Evolutionary conservation across 1,140 invertebrate genomes (phyloP).

Genomic region (Sarcophaga bullata): DNA sequence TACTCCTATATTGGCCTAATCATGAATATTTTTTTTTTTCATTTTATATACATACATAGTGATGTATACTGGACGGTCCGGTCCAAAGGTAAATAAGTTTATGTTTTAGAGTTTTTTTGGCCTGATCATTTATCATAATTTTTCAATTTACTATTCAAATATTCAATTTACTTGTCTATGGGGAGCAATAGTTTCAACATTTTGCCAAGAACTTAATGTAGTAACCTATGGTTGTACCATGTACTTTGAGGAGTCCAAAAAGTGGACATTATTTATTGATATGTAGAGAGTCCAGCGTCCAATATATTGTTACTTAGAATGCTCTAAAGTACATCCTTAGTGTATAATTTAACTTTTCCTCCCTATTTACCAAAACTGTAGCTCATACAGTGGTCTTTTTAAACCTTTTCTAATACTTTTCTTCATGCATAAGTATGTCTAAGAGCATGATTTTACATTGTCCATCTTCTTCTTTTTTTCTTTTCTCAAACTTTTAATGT

Average conservation of each 20-base stretch:
- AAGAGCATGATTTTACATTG: constrained; percentile 44
- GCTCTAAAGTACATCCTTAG: no score
- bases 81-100: constrained; percentile 29
- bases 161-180: background rate
- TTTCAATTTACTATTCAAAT: constrained; percentile 62
- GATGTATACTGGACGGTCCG: background rate
- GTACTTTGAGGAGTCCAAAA: no score
- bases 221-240: no score
- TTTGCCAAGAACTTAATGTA: no score
- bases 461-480: constrained; percentile 49
- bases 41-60: background rate
- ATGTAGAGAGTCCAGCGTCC: no score
- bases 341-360: no score
- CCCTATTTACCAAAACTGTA: no score
- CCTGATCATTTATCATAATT: constrained; percentile 65
- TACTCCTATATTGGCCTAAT: background rate
- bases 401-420: background rate
- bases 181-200: background rate
- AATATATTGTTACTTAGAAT: no score
- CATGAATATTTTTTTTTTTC: background rate
- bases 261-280: no score
- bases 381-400: constrained; percentile 40
- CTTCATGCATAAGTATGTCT: background rate
- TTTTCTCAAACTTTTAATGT: constrained; percentile 3
- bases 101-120: background rate